Evolutionary conservation across 37 sponge, comb jelly and placozoan genomes (phyloP).

Genomic region (Theonella swinhoei): DNA sequence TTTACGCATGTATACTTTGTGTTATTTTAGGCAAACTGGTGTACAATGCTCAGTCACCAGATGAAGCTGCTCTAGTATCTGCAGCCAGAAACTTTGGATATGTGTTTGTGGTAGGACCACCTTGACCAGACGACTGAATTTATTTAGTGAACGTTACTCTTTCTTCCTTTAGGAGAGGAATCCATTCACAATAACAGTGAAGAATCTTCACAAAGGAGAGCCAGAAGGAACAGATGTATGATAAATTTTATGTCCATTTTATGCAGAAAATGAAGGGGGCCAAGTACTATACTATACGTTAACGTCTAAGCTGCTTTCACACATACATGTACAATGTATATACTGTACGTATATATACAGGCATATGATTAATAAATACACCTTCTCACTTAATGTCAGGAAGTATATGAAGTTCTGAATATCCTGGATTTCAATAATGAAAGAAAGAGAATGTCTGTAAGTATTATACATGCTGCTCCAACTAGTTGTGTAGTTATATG

Average conservation of each 20-base stretch:
- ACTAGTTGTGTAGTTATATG: too few species aligned
- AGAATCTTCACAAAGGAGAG: slow-evolving; percentile 29
- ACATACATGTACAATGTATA: too few species aligned
- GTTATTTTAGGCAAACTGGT: slow-evolving; percentile 39
- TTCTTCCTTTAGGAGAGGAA: slow-evolving; percentile 20
- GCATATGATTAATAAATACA: not conserved
- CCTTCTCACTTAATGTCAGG: slow-evolving; percentile 7
- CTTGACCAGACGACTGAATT: too few species aligned
- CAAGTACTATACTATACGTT: not conserved
- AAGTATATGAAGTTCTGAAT: slow-evolving; percentile 80
- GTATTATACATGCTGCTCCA: not conserved
- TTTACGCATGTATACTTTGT: not conserved
- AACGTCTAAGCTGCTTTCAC: too few species aligned
- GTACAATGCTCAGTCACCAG: slow-evolving; percentile 98
- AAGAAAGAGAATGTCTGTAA: slow-evolving; percentile 97
- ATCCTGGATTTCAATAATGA: slow-evolving; percentile 98
- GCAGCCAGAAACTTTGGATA: slow-evolving; percentile 97
- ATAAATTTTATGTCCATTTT: too few species aligned
- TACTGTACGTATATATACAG: too few species aligned
- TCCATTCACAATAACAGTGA: slow-evolving; percentile 62
- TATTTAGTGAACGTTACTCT: not conserved
- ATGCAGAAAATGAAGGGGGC: too few species aligned
- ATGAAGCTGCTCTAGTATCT: slow-evolving; percentile 96
- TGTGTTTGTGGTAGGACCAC: slow-evolving; percentile 72
- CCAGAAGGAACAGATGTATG: not conserved